Base-by-base conservation (phyloP, 2,113 vertebrate genomes). In the Ictalurus furcatus region DNA sequence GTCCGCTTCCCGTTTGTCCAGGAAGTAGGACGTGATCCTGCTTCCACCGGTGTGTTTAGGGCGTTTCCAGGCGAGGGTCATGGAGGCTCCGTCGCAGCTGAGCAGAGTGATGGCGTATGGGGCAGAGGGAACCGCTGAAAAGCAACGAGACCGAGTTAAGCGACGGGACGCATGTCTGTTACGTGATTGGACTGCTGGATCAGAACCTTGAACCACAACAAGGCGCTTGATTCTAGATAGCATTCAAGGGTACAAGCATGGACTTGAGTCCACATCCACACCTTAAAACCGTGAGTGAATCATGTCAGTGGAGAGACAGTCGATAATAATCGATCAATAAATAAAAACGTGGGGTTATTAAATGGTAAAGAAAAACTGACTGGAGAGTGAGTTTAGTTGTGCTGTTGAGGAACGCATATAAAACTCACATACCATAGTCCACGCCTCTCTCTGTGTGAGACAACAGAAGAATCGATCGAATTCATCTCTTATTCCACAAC, bases 31-130 rank as follows among this genome's bases (percentile, higher is more conserved):
- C 16, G 94, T 96, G 93, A 99, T 90, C 90, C 95, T 95, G 13
- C 97, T 95, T 87, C 98, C 98, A 0, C 98, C 98, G 0, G 96
- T 96, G 94, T 95, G 96, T 69, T 93, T 97, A 19, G 98, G 98
- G 34, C 94, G 95, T 93, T 97, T 99, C 98, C 98, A 99, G 82
- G 97, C 97, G 89, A 99, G 82, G 0, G 97, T 98, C 95, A 99
- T 98, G 88, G 98, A 97, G 44, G 96, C 94, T 61, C 97, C 98
- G 17, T 99, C 96, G 7, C 97, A 97, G 93, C 94, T 97, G 85
- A 99, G 95, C 90, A 99, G 94, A 13, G 96, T 97, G 91, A 99
- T 96, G 87, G 97, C 98, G 0, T 96, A 97, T 2, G 98, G 98
- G 52, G 97, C 89, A 3, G 98, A 98, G 1, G 98, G 98, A 61